Evolutionary conservation across 2,888 invertebrate species (phyloP).

Genomic region (Pyrrhia umbra): DNA sequence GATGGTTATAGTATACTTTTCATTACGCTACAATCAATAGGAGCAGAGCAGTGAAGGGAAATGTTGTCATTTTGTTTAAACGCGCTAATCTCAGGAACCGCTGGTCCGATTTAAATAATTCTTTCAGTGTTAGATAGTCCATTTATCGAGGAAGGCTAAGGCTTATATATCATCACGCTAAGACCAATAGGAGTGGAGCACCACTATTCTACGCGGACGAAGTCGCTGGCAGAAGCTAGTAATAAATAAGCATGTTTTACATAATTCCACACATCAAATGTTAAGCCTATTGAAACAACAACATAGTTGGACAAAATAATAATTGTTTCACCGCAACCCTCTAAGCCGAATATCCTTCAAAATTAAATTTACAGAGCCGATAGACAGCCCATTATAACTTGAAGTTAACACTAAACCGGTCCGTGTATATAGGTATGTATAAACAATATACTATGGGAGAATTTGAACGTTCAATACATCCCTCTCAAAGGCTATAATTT

Average conservation of each 20-base stretch:
- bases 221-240: too few species aligned
- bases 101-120: too few species aligned
- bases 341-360: conserved; percentile 9
- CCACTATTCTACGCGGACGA: too few species aligned
- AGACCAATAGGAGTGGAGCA: too few species aligned
- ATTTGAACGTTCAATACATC: conserved; percentile 50
- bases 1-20: too few species aligned
- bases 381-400: conserved; percentile 51
- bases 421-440: conserved; percentile 14
- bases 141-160: too few species aligned
- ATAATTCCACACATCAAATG: background rate
- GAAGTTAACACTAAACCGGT: conserved; percentile 32
- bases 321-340: conserved; percentile 12
- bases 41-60: too few species aligned
- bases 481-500: conserved; percentile 55
- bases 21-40: too few species aligned
- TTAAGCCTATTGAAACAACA: conserved; percentile 14
- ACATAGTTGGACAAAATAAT: conserved; percentile 9
- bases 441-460: conserved; percentile 14
- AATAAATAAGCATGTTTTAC: background rate
- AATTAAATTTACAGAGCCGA: conserved; percentile 40
- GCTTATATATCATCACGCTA: too few species aligned
- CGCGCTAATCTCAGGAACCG: too few species aligned
- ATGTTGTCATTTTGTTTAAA: too few species aligned
- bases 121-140: too few species aligned